Evolutionary conservation across 2,888 invertebrate genomes (phyloP).

Genomic region (Dorcus hopei): DNA sequence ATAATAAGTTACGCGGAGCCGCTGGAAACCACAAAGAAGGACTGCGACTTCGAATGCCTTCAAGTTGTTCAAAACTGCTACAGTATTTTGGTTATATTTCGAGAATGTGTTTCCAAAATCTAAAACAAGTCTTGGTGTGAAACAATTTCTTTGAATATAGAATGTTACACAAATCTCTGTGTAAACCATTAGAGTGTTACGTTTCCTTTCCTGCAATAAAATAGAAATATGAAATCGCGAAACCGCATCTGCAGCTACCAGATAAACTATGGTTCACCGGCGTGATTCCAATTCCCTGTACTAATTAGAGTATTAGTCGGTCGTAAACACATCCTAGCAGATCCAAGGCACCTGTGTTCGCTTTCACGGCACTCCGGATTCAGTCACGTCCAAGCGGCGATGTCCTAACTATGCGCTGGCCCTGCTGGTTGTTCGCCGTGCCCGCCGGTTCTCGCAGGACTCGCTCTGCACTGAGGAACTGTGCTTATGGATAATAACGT

Average conservation of each 20-base stretch:
- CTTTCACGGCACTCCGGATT: slow-evolving; percentile 22
- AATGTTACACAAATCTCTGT: too few relatives aligned
- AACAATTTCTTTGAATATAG: too few relatives aligned
- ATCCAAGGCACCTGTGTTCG: slow-evolving; percentile 22
- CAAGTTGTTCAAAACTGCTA: too few relatives aligned
- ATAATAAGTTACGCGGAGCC: too few relatives aligned
- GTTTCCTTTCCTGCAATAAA: neutral
- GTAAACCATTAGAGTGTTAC: too few relatives aligned
- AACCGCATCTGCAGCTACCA: slow-evolving; percentile 5
- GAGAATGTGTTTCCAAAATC: too few relatives aligned
- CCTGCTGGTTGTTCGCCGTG: slow-evolving; percentile 9
- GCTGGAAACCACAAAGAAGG: too few relatives aligned
- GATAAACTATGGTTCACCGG: slow-evolving; percentile 15
- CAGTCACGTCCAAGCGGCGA: slow-evolving; percentile 25
- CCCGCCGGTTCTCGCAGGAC: neutral
- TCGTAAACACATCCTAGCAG: slow-evolving; percentile 27
- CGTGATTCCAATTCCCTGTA: slow-evolving; percentile 28
- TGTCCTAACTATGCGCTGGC: slow-evolving; percentile 20
- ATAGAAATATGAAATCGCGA: neutral
- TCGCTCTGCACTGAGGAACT: slow-evolving; percentile 17
- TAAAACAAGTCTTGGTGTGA: too few relatives aligned
- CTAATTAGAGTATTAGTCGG: slow-evolving; percentile 30
- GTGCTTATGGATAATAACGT: slow-evolving; percentile 30
- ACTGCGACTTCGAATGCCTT: too few relatives aligned
- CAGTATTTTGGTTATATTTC: too few relatives aligned